Base-by-base conservation (phyloP, 2,113 vertebrate genomes). In the Catharus minimus region DNA sequence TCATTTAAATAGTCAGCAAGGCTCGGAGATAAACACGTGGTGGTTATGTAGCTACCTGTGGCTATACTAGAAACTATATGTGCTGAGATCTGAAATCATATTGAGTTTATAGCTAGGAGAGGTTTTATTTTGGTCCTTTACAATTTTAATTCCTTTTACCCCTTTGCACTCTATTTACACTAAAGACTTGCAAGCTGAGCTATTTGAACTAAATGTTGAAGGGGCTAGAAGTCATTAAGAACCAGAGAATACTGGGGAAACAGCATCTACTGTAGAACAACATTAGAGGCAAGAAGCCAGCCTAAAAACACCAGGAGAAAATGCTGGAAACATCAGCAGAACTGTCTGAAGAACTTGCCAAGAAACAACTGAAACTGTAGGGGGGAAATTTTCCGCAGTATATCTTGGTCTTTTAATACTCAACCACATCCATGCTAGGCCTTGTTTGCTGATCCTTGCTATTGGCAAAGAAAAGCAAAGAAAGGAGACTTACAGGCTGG, bases 321-420 rank as follows among this genome's bases (percentile, higher is more conserved):
- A 78, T 6, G 3, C 8, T 93, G 77, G 61, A 93, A 92, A 55
- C 53, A 80, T 64, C 49, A 86, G 33, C 49, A 87, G 50, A 91
- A 88, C 13, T 18, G 75, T 57, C 53, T 86, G 75, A 60, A 66
- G 53, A 72, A 61, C 30, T 55, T 95, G 89, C 82, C 92, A 94
- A 88, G 60, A 83, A 78, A 22, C 50, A 82, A 76, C 33, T n/a
- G 50, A 81, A 93, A 91, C 8, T 77, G 77, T 14, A 68, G 53
- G 76, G 46, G 32, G 72, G 85, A 90, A 22, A 17, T 60, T 65
- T 93, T 75, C 82, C 49, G 1, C 57, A 69, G 23, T 20, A 5
- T 61, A 74, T 78, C 39, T 44, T 66, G 17, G 24, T 80, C 57
- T 88, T 81, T 56, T 64, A 88, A 83, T 22, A 44, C 11, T 90